Percentiles rank a stretch among this genome's conserved stretches.
Evolutionary conservation across 37 sponge, comb jelly and placozoan species (phyloP).

Genomic region (Aplysina aerophoba): DNA sequence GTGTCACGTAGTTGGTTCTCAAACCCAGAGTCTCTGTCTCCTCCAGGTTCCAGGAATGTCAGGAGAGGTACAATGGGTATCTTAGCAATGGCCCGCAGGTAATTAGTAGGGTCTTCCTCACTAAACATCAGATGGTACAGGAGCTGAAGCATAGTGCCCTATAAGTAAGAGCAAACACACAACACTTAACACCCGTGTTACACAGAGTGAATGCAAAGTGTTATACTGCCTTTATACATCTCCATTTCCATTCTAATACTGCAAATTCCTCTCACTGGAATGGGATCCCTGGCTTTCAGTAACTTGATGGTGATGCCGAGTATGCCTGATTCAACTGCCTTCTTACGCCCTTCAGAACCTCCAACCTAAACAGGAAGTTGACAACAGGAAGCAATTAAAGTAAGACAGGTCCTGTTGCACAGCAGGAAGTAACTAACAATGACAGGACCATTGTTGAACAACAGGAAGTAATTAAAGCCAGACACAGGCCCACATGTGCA

Average conservation of each 20-base stretch:
- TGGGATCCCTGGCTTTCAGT: conserved; percentile 69
- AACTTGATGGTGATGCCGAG: conserved; percentile 79
- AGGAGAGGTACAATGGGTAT: conserved; percentile 80
- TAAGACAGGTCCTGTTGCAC: too few species aligned
- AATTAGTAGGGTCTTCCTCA: conserved; percentile 70
- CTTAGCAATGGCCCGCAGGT: conserved; percentile 64
- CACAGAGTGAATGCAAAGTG: too few species aligned
- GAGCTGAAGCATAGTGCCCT: conserved; percentile 79
- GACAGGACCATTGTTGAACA: too few species aligned
- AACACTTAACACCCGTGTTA: too few species aligned
- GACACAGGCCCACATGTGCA: too few species aligned
- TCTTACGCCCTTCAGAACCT: conserved; percentile 73
- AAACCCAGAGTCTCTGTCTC: conserved; percentile 49
- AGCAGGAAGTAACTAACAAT: too few species aligned
- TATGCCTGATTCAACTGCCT: conserved; percentile 75
- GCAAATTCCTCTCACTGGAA: conserved; percentile 71
- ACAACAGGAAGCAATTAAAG: too few species aligned
- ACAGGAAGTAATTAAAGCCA: too few species aligned
- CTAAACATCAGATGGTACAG: conserved; percentile 68
- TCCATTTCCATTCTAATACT: too few species aligned
- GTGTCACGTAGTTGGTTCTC: not conserved
- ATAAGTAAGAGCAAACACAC: not conserved
- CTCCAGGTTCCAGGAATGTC: conserved; percentile 58
- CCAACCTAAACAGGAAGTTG: conserved; percentile 40
- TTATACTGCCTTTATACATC: too few species aligned